These are phyloP conservation scores for Intellagama lesueurii DNA, from an alignment of 2,797 vertebrate species.

Conservation along the genomic window DNA sequence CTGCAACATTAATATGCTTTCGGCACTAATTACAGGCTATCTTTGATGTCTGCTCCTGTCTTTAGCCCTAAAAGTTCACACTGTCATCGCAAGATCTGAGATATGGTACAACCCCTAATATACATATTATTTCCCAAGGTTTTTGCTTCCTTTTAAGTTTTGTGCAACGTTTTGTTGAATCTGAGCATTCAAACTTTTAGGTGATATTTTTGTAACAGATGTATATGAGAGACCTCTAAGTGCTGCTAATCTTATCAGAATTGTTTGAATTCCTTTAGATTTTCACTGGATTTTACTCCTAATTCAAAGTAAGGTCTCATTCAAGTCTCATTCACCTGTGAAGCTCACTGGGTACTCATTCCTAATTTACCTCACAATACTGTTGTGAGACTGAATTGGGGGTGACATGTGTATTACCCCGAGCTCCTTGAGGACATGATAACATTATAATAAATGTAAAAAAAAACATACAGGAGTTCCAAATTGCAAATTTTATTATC, in stretches of 20 bases:
- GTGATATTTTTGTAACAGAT: not conserved
- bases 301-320: not conserved
- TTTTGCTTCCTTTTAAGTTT: not conserved
- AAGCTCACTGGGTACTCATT: not conserved
- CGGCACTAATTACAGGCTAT: too few relatives aligned
- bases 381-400: not conserved
- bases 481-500: not conserved
- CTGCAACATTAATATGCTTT: too few relatives aligned
- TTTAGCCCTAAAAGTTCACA: not conserved
- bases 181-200: not conserved
- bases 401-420: too few relatives aligned
- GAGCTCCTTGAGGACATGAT: not conserved
- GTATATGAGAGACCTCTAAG: not conserved
- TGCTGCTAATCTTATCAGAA: not conserved
- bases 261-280: not conserved
- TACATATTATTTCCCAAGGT: not conserved
- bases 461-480: not conserved
- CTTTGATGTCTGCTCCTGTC: too few relatives aligned
- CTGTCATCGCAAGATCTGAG: not conserved
- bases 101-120: too few relatives aligned
- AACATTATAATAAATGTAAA: constrained; percentile 11
- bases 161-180: not conserved
- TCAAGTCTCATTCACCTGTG: too few relatives aligned
- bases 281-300: not conserved
- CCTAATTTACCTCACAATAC: not conserved